Evolutionary conservation across 2,888 invertebrate species (phyloP).

Genomic region (Strigamia maritima): DNA sequence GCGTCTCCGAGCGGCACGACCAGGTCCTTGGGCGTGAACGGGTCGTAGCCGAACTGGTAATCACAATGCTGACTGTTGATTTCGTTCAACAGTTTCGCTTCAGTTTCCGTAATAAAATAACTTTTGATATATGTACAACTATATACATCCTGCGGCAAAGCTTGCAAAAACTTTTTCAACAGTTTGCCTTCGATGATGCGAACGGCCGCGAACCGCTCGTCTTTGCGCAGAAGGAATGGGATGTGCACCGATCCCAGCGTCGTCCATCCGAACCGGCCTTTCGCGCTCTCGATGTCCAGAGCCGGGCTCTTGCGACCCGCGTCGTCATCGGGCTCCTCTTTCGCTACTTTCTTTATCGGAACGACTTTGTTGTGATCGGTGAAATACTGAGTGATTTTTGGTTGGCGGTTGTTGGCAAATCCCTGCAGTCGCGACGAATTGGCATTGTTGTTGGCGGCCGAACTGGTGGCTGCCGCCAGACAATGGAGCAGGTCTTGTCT

Average conservation of each 20-base stretch:
- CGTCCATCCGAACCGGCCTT: slow-evolving; percentile 80
- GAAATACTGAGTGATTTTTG: slow-evolving; percentile 38
- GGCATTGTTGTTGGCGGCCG: not conserved
- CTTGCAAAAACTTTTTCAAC: slow-evolving; percentile 81
- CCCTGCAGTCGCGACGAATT: not conserved
- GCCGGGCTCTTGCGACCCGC: slow-evolving; percentile 39
- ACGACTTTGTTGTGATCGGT: not conserved
- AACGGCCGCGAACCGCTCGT: slow-evolving; percentile 73
- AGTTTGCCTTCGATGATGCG: slow-evolving; percentile 85
- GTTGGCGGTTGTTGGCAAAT: not conserved
- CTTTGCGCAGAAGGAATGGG: slow-evolving; percentile 75
- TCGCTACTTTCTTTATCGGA: not conserved
- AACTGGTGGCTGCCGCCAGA: not conserved
- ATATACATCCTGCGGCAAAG: slow-evolving; percentile 83
- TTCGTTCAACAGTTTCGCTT: slow-evolving; percentile 84
- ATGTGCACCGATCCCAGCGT: slow-evolving; percentile 68
- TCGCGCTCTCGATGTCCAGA: slow-evolving; percentile 53
- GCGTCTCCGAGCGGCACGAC: slow-evolving; percentile 85
- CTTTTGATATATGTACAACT: slow-evolving; percentile 87
- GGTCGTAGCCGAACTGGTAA: slow-evolving; percentile 80
- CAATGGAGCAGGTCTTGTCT: not conserved
- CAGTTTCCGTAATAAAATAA: slow-evolving; percentile 87
- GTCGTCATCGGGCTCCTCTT: slow-evolving; percentile 37
- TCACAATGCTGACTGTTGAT: slow-evolving; percentile 91
- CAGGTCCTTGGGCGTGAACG: slow-evolving; percentile 82